phyloP scores from a whole-genome alignment of 2,888 invertebrate species.

The Hyles lineata region DNA sequence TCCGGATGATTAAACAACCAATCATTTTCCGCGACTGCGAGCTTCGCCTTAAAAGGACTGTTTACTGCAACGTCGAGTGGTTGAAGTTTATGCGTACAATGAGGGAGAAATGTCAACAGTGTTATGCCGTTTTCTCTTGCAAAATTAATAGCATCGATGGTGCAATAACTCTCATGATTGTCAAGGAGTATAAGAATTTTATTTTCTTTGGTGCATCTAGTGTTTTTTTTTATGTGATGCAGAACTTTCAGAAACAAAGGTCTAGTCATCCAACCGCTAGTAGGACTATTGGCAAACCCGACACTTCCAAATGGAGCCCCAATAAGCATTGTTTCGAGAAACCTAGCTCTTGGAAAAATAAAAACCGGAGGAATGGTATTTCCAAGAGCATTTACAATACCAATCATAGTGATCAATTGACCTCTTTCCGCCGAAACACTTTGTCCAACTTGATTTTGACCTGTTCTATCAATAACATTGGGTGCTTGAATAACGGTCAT shows the following conservation, averaged over 20 bases:
- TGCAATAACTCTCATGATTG: neutral
- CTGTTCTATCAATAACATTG: slow-evolving; percentile 40
- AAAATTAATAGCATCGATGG: neutral
- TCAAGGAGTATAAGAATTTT: neutral
- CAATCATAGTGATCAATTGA: slow-evolving; percentile 41
- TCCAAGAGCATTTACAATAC: slow-evolving; percentile 43
- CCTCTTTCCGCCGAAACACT: neutral
- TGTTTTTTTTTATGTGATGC: slow-evolving; percentile 35
- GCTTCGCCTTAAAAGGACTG: slow-evolving; percentile 31
- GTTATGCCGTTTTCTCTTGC: neutral
- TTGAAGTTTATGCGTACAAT: slow-evolving; percentile 37
- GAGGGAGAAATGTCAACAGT: slow-evolving; percentile 31
- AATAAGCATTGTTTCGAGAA: slow-evolving; percentile 41
- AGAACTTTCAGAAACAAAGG: slow-evolving; percentile 48
- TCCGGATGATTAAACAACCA: slow-evolving; percentile 36
- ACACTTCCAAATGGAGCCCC: slow-evolving; percentile 42
- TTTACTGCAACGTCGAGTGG: slow-evolving; percentile 38
- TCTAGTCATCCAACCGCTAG: slow-evolving; percentile 50
- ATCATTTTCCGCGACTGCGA: slow-evolving; percentile 22
- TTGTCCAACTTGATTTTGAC: neutral
- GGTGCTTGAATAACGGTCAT: slow-evolving; percentile 45
- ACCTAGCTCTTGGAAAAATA: slow-evolving; percentile 37
- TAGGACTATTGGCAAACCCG: slow-evolving; percentile 46
- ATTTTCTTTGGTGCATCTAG: slow-evolving; percentile 2
- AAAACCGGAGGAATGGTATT: slow-evolving; percentile 47